Evolutionary conservation across 1,140 invertebrate species (phyloP), one percentile per base, ranked within the genome.

Genomic region (Hylaeus volcanicus): DNA sequence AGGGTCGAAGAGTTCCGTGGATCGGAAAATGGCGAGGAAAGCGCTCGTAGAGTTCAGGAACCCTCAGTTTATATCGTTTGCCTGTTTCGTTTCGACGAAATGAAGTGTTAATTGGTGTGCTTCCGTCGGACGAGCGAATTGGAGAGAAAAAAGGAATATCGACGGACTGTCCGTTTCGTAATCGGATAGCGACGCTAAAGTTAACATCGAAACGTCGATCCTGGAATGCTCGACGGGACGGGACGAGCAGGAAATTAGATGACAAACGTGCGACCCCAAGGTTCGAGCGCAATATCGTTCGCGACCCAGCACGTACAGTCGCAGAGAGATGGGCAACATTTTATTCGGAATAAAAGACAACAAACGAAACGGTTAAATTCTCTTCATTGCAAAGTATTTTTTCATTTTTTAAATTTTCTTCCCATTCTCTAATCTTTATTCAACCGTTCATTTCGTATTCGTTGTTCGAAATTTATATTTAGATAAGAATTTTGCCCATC

Each of bases 201-300:
- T 37, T 48, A 64, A 75, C 68, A 55, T 39, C 15, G 43, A 72
- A 56, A 72, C 37, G 70, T 39, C 26, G 73, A 66, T 66, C n/a
- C 14, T 56, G 12, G 56, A 68, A 39, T 53, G 60, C 53, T 39
- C 5, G 64, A 43, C 12, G 12, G 26, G n/a, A 66, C 14, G 64
- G 43, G 43, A 55, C 41, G n/a, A 53, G 56, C 51, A 56, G 39
- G 48, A 80, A 83, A 75, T 68, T 74, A 70, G 37, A n/a, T 48
- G 45, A 68, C 51, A 69, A 70, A 26, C 56, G n/a, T 39, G 64
- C 53, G 69, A 72, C 43, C 61, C 43, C 15, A 63, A 8, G 43
- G 12, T 15, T 53, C 6, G 6, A 63, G 15, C 1, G 45, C 11
- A 63, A 69, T 56, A 56, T 83, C 55, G 51, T 76, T 12, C 41